Base-by-base conservation (phyloP, 2,113 vertebrate genomes). In the Clupea harengus region DNA sequence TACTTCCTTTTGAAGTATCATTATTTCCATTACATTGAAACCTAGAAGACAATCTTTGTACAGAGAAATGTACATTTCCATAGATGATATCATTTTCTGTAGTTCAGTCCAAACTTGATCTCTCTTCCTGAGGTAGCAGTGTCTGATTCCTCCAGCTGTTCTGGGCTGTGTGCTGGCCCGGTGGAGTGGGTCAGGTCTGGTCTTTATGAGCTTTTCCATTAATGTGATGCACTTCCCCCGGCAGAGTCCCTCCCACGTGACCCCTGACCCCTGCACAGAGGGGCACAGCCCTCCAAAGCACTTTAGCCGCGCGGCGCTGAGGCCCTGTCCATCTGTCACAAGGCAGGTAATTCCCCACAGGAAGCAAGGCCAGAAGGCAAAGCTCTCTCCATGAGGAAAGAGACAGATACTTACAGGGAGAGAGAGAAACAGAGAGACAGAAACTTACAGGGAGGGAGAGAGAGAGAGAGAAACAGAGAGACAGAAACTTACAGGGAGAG, bases 261-360 rank as follows among this genome's bases (percentile, higher is more conserved):
- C 1, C 15, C 54, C 81, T 52, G 81, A 28, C 17, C 49, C n/a
- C 49, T 3, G 32, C 22, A 7, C 46, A 82, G 45, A 49, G 49
- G 15, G 50, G 6, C 20, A 20, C 85, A 78, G 78, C 54, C 81
- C 15, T 54, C 80, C 46, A 85, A 85, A 81, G 82, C 52, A 44
- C 57, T 86, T 86, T 87, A 86, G 82, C 85, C 44, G 25, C 83
- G 39, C 39, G 39, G 39, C 17, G 18, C 83, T 78, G 64, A 54
- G 49, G 81, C 8, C 75, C 67, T 64, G 81, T 60, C 83, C 81
- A 81, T 88, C 87, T 88, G 84, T 28, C 60, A n/a, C 39, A 60
- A 20, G 18, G 84, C 84, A 81, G 82, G 87, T 83, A 81, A 88
- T 83, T 88, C 67, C 64, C 83, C 32, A 22, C 32, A 54, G 75